Percentiles rank a stretch among this genome's conserved stretches.
Conservation (phyloP, 2,797 vertebrate genomes). For the Gobio occitaniae region DNA sequence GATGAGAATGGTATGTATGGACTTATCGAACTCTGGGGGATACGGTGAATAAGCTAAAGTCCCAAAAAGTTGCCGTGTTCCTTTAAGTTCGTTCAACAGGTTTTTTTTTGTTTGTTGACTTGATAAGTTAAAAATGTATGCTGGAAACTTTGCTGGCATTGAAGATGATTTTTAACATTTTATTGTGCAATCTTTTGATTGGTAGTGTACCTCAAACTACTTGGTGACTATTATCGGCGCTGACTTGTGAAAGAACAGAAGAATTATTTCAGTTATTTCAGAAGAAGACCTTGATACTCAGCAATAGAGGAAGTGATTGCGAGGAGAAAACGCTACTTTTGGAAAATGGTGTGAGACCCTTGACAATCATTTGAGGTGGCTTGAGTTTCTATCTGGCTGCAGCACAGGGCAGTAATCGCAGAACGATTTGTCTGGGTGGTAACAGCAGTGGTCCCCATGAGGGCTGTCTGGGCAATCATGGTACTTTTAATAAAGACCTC, state of each 20-base stretch:
- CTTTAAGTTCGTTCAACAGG: no score
- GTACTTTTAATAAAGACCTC: not conserved
- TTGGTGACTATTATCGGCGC: not conserved
- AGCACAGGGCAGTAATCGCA: not conserved
- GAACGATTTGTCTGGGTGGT: not conserved
- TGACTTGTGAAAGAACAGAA: not conserved
- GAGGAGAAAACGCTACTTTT: slow-evolving; percentile 13
- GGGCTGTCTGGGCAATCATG: not conserved
- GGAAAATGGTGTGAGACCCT: slow-evolving; percentile 27
- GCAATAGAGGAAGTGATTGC: slow-evolving; percentile 25
- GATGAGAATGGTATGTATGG: no score
- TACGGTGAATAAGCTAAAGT: no score
- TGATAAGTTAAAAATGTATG: not conserved
- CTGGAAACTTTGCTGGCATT: not conserved
- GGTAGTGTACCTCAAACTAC: not conserved
- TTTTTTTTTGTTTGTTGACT: no score
- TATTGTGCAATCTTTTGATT: not conserved
- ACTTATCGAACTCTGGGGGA: no score
- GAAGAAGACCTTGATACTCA: slow-evolving; percentile 25
- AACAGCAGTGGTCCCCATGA: not conserved
- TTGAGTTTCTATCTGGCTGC: not conserved
- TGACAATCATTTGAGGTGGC: slow-evolving; percentile 34
- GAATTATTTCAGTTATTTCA: not conserved
- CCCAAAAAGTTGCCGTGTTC: no score
- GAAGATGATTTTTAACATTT: not conserved